Base-by-base conservation (phyloP, 1,140 invertebrate genomes). In the Formica exsecta region DNA sequence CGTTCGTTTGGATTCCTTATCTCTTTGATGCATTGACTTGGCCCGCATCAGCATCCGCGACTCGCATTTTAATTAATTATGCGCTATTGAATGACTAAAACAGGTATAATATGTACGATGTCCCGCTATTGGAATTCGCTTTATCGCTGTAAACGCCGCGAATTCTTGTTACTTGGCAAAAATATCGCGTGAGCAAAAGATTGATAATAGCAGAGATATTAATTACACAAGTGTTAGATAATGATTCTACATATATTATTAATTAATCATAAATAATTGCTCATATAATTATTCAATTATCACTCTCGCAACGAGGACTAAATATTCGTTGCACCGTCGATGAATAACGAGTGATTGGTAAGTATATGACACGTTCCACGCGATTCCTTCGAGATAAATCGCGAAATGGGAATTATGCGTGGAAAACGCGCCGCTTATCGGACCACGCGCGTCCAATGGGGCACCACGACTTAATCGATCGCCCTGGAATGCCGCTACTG, bases 381-480 rank as follows among this genome's bases (percentile, higher is more conserved):
- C 1, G 32, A 61, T 61, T 19, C n/a, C n/a, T n/a, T 29, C 32
- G 54, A 75, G 44, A 75, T 70, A 79, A 65, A 74, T 88, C 66
- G 68, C 54, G 3, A 36, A 19, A 32, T 64, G 83, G 6, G 68
- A 88, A 71, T 89, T 86, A 81, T 64, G 62, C 70, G 73, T 57
- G 77, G 70, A 87, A 87, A 77, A 87, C 54, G 85, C 54, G 54
- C 7, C 19, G 44, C 70, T 87, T 87, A 77, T 81, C 76, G 83
- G 19, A 32, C 16, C 51, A 48, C 62, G 29, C 74, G 76, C 70
- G 86, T 87, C 77, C 79, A 13, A 61, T 61, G 38, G n/a, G n/a
- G 44, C 25, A 61, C 61, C 75, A 41, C 51, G 86, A 86, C 86
- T 91, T 91, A 91, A 92, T 92, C 91, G 90, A 92, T 92, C 81